Evolutionary conservation across 2,888 invertebrate species (phyloP), one percentile per base, ranked within the genome.

Genomic region (Drosophila prolongata): DNA sequence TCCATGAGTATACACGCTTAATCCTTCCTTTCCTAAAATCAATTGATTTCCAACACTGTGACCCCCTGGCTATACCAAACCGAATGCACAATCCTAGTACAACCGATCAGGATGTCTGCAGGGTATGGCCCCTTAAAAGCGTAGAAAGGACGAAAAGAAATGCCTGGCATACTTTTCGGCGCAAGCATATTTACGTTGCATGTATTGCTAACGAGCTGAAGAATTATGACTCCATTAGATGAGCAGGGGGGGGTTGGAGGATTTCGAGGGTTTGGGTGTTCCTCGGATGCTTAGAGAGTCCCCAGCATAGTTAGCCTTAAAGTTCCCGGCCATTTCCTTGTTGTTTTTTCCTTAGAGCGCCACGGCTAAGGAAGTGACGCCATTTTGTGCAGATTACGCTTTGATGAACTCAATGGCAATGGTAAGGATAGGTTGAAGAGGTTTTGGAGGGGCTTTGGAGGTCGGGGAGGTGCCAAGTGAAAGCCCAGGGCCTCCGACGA

Each of bases 141-240:
- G 76, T 78, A 70, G 76, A 64, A 68, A 68, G 61, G 44, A 64
- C 56, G 70, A 84, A 84, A 49, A 47, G 66, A 84, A 83, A 83
- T 83, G 79, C 81, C 69, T 78, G 79, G 87, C 75, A 83, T 78
- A 72, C 77, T 72, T 75, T 74, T 77, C 69, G 78, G 73, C 68
- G 73, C 85, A 74, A 69, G 86, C 84, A 83, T 83, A 77, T 86
- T 84, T 78, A 72, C 78, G 79, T 84, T 84, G 84, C 86, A 83
- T 82, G 66, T 66, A 61, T 82, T 79, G 85, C 85, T 85, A 85
- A 85, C 85, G 85, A 85, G 85, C 87, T 75, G 83, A 87, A 85
- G 88, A 85, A 85, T 85, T 85, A 85, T 85, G 85, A 87, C 88
- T 87, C 85, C 88, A 85, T 85, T 85, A 85, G 76, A 71, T 46